Base-by-base conservation (phyloP, 2,888 invertebrate genomes). In the Hedya salicella region DNA sequence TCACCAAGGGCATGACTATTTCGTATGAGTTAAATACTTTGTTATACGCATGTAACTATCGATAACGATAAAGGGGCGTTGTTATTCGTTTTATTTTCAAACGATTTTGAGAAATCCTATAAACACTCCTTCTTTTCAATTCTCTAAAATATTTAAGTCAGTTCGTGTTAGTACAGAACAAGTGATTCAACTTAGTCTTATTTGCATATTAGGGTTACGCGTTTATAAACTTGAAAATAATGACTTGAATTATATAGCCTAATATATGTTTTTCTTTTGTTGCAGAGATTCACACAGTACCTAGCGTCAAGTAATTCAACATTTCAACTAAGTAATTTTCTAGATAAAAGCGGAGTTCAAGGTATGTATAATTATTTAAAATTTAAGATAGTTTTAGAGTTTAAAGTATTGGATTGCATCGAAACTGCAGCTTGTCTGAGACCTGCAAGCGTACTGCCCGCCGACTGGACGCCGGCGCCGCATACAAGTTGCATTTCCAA, bases 271-370 rank as follows among this genome's bases (percentile, higher is more conserved):
- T 81, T 75, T 75, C 80, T 78, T 83, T 78, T 75, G 82, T 95
- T 95, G 57, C 95, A 99, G 99, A 96, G 99, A 88, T 99, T 99
- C 92, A 99, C 99, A 88, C 99, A 99, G 94, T 99, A 99, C 93
- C 94, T 99, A 93, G 99, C 99, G 69, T 99, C 99, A 78, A 99
- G 98, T 94, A 99, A 99, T 94, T 98, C 99, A 87, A 98, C 98
- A 81, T 99, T 99, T 95, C 98, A 99, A 94, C 95, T 99, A 85
- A 97, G 96, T 92, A 97, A 96, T 94, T 99, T 99, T 93, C 94
- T 98, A 89, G 99, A 99, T 92, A 99, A 99, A 94, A 96, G 97
- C 81, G 98, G 98, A 82, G 97, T 98, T 64, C 98, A 99, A 96
- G 99, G 99, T 98, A 95, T 94, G 93, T 93, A 46, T 32, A 13